Evolutionary conservation across 2,113 vertebrate species (phyloP), one percentile per base, ranked within the genome.

Genomic region (Pandion haliaetus): DNA sequence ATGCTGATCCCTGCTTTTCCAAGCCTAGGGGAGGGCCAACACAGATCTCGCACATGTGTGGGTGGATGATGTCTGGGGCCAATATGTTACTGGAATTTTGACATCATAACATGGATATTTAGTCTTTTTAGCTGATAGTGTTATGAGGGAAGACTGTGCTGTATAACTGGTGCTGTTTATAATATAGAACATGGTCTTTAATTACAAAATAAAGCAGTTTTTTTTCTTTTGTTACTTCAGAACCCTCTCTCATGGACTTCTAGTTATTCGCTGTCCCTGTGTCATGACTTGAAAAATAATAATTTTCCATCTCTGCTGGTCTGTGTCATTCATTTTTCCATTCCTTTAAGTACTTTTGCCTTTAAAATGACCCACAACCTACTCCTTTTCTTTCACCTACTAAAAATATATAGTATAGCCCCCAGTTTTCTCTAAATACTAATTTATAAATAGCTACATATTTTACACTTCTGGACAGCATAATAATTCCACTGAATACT

Each of bases 211-310:
- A 1, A 72, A 80, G 16, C 3, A 24, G 4, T 16, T 17, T 36
- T 52, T 42, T n/a, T 44, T 4, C 5, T 45, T 82, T 45, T 82
- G 67, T 88, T 31, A 26, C 4, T 17, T 86, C 52, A 69, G 20
- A 10, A 34, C 8, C 4, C 2, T 67, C 69, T 82, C 9, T 70
- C 50, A 42, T 31, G 7, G 10, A 69, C 10, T 71, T 93, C 25
- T 58, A 34, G 17, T 10, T 82, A 32, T n/a, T 58, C 0, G 0
- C 5, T 58, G 9, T 44, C 10, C 12, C 52, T 58, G 9, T 44
- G 10, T 40, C 50, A 40, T 34, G 29, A 73, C 5, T 62, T 54
- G 18, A 80, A 79, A 79, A 90, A 76, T 7, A 77, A 29, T 24
- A 15, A 52, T 44, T 69, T 91, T 73, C 17, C 2, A 15, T 25